phyloP scores from a whole-genome alignment of 2,888 invertebrate species.

The Cataglyphis altisquamis region DNA sequence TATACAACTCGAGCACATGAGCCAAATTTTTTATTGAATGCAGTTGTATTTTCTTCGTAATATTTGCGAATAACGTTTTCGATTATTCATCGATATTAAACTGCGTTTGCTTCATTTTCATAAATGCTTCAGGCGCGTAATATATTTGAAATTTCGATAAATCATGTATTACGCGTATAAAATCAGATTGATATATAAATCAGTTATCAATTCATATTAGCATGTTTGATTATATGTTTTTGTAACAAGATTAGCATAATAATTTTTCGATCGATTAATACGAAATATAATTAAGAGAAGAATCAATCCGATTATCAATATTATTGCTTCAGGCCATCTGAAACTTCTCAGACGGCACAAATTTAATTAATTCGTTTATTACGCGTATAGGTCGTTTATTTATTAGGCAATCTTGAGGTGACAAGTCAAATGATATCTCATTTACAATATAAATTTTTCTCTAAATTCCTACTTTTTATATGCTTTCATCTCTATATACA shows the following conservation, averaged over 20 bases:
- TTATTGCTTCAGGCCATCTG: slow-evolving; percentile 31
- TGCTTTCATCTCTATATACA: background rate
- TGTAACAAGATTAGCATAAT: background rate
- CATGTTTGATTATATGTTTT: background rate
- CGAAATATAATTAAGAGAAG: slow-evolving; percentile 45
- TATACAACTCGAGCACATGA: background rate
- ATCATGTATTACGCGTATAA: background rate
- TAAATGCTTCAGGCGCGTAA: background rate
- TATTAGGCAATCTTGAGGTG: slow-evolving; percentile 22
- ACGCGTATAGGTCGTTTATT: slow-evolving; percentile 48
- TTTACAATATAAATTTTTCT: background rate
- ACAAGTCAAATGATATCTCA: slow-evolving; percentile 9
- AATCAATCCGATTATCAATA: slow-evolving; percentile 59
- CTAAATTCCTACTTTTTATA: background rate
- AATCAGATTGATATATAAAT: slow-evolving; percentile 2
- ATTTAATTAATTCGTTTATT: slow-evolving; percentile 62
- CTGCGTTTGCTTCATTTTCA: background rate
- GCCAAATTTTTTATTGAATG: background rate
- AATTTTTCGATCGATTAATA: slow-evolving; percentile 17
- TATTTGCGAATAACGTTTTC: background rate
- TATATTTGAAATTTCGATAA: background rate
- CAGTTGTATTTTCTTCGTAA: background rate
- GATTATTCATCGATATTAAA: background rate
- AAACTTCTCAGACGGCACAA: slow-evolving; percentile 44
- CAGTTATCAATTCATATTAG: background rate